phyloP scores from a whole-genome alignment of 2,888 invertebrate genomes.

The Pterostichus niger region DNA sequence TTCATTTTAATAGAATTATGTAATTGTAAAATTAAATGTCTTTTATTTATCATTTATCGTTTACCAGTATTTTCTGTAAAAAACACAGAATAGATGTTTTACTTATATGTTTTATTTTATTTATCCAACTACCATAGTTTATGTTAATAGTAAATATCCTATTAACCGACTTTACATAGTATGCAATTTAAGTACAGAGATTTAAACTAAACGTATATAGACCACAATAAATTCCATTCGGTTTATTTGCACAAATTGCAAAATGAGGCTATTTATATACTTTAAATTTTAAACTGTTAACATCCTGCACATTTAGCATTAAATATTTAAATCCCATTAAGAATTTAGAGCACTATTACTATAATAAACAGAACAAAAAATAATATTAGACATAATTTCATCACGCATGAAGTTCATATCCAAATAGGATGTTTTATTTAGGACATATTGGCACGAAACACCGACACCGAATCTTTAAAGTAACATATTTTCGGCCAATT shows the following conservation, averaged over 20 bases:
- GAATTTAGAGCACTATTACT: background rate
- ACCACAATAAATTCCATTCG: background rate
- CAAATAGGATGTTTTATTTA: slow-evolving; percentile 19
- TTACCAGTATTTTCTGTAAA: no score
- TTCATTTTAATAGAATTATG: no score
- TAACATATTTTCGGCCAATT: slow-evolving; percentile 8
- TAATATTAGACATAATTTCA: background rate
- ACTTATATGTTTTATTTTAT: no score
- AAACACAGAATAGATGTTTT: no score
- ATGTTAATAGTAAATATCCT: no score
- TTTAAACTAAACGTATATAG: background rate
- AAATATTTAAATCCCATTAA: slow-evolving; percentile 4
- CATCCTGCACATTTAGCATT: background rate
- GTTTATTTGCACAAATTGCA: no score
- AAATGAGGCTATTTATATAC: no score
- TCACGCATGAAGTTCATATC: slow-evolving; percentile 7
- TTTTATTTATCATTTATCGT: no score
- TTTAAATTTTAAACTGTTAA: no score
- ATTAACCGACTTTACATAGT: background rate
- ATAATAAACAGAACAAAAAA: slow-evolving; percentile 4
- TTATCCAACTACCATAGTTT: no score
- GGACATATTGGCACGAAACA: background rate
- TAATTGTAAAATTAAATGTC: no score
- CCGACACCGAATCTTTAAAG: background rate
- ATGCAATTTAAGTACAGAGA: no score